Evolutionary conservation across 2,113 vertebrate species (phyloP), one percentile per base, ranked within the genome.

Genomic region (Picathartes gymnocephalus): DNA sequence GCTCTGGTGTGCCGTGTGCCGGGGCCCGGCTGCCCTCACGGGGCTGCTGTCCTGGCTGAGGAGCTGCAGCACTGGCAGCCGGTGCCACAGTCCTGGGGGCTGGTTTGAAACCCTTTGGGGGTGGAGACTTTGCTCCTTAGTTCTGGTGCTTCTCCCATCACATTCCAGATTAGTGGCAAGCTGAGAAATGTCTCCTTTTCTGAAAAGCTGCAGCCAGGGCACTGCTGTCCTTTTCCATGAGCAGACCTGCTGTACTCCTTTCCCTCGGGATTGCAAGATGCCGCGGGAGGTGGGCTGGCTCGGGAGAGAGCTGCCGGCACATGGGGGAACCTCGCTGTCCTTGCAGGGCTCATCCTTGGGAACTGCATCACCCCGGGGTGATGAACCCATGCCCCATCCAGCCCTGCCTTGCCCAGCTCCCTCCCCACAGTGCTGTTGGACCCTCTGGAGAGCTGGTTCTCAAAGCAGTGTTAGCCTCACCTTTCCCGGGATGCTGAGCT

Each of bases 391-490:
- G 1, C 16, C 24, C 7, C n/a, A 68, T 6, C 51, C 61, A 74
- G 50, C 35, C 54, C 33, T 23, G 54, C 21, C n/a, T 65, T 7
- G n/a, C 58, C 22, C 57, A 61, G 22, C 47, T 76, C 69, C 69
- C n/a, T 13, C 31, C 24, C 31, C 13, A 8, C 16, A 1, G 31
- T 3, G 15, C 57, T 9, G 50, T 13, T 4, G 5, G 45, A 27
- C 44, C 4, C 48, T 53, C 44, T 8, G 2, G 2, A 13, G 39
- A 30, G 31, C 13, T 22, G 56, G 1, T 25, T 79, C 27, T 64
- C 56, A 13, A 15, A 7, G 23, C 0, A 0, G 15, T 7, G 37
- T 61, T 5, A 61, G n/a, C 58, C 22, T 72, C 0, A 0, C 17
- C 58, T 23, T 40, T 22, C 64, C 44, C 0, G 0, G n/a, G 48